These are phyloP conservation scores for Poeciliopsis retropinna DNA, from an alignment of 2,113 vertebrate species.

Conservation along the genomic window DNA sequence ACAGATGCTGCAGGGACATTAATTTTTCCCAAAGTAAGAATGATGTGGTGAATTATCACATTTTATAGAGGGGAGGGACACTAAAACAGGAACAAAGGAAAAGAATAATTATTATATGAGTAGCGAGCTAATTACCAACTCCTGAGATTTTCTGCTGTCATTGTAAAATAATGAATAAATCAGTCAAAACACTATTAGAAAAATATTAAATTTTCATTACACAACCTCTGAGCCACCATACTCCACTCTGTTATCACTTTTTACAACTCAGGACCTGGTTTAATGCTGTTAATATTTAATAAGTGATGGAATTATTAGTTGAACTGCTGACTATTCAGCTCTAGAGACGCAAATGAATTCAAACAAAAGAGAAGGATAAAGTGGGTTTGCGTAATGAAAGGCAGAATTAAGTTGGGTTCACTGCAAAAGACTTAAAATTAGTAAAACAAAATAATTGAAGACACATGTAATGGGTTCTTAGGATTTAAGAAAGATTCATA, in stretches of 20 bases:
- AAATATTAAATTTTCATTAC: constrained; percentile 67
- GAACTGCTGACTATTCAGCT: constrained; percentile 39
- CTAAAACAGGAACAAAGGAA: constrained; percentile 22
- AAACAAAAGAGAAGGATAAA: constrained; percentile 4
- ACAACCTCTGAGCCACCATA: constrained; percentile 40
- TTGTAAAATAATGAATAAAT: constrained; percentile 72
- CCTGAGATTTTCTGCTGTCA: constrained; percentile 51
- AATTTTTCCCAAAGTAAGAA: constrained; percentile 53
- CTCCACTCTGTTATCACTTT: constrained; percentile 43
- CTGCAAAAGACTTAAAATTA: neutral
- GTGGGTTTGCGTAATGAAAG: constrained; percentile 7
- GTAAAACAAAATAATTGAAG: neutral
- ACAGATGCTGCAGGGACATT: constrained; percentile 47
- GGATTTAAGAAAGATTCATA: constrained; percentile 11
- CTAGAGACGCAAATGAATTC: constrained; percentile 30
- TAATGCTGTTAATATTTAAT: constrained; percentile 70
- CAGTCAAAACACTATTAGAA: constrained; percentile 63
- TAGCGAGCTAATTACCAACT: constrained; percentile 62
- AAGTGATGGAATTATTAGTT: constrained; percentile 48
- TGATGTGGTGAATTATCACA: constrained; percentile 49
- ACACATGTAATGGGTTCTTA: neutral
- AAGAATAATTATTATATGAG: constrained; percentile 40
- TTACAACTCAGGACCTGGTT: constrained; percentile 53
- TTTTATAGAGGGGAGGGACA: constrained; percentile 35
- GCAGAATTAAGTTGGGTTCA: neutral